Percentiles rank a stretch among this genome's conserved stretches.
phyloP scores from a whole-genome alignment of 1,140 invertebrate species.

The Patella vulgata region DNA sequence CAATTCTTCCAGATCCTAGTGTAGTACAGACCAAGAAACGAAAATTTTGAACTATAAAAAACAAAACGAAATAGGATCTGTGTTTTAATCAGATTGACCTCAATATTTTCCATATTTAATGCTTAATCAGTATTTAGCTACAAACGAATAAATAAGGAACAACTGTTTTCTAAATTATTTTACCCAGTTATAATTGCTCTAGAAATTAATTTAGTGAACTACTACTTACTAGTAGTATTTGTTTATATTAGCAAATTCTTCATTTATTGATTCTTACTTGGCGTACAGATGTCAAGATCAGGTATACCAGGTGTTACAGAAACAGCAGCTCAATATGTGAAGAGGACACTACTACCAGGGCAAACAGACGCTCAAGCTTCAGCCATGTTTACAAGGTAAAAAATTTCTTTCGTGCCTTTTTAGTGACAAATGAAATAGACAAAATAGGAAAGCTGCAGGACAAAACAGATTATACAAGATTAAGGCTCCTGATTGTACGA shows the following conservation, averaged over 20 bases:
- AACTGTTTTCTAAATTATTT: too few species aligned
- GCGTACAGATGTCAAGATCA: slow-evolving; percentile 83
- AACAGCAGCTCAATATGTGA: slow-evolving; percentile 91
- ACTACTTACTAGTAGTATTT: too few species aligned
- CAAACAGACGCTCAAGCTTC: slow-evolving; percentile 94
- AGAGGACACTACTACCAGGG: slow-evolving; percentile 87
- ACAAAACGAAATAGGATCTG: too few species aligned
- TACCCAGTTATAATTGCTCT: too few species aligned
- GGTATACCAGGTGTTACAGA: slow-evolving; percentile 93
- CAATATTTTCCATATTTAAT: too few species aligned
- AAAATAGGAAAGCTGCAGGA: background rate
- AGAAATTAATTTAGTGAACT: too few species aligned
- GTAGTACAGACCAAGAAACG: too few species aligned
- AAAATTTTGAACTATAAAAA: too few species aligned
- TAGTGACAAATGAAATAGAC: background rate
- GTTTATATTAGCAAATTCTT: background rate
- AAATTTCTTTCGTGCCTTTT: slow-evolving; percentile 1
- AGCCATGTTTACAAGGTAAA: slow-evolving; percentile 72
- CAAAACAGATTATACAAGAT: background rate
- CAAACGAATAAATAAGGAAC: too few species aligned
- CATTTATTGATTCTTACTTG: slow-evolving; percentile 29
- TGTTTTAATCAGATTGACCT: too few species aligned
- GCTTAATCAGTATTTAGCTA: too few species aligned
- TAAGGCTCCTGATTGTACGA: background rate
- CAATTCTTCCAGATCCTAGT: too few species aligned